Evolutionary conservation across 2,888 invertebrate species (phyloP).

Genomic region (Metalampra italica): DNA sequence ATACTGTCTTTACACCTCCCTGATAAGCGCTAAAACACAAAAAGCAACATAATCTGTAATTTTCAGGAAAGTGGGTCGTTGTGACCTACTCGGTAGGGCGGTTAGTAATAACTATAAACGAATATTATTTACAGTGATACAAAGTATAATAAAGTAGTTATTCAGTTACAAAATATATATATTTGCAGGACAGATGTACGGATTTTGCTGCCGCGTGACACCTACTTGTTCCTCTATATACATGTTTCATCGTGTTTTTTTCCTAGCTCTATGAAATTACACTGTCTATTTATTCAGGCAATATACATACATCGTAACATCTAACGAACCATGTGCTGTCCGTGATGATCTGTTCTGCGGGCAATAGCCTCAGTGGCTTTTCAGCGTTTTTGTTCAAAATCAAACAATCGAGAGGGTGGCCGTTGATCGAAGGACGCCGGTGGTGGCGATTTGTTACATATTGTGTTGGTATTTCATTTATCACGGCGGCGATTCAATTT

Average conservation of each 20-base stretch:
- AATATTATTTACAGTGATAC: too few species aligned
- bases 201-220: not conserved
- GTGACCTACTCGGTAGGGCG: too few species aligned
- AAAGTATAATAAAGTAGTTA: too few species aligned
- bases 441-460: slow-evolving; percentile 46
- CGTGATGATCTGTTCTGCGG: too few species aligned
- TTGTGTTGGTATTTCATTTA: slow-evolving; percentile 57
- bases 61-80: too few species aligned
- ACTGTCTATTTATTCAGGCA: not conserved
- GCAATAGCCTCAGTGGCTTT: not conserved
- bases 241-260: too few species aligned
- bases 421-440: slow-evolving; percentile 34
- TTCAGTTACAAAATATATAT: too few species aligned
- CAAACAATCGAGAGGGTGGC: slow-evolving; percentile 28
- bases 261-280: not conserved
- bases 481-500: slow-evolving; percentile 52
- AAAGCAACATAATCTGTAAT: too few species aligned
- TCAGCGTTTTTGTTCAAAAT: slow-evolving; percentile 19
- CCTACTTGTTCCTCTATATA: too few species aligned
- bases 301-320: not conserved
- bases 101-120: too few species aligned
- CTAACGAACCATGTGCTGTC: not conserved
- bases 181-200: too few species aligned
- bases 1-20: slow-evolving; percentile 1
- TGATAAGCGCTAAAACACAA: not conserved